Percentiles rank a stretch among this genome's conserved stretches.
phyloP scores from a whole-genome alignment of 2,113 vertebrate species.

The Ceyx cyanopectus region DNA sequence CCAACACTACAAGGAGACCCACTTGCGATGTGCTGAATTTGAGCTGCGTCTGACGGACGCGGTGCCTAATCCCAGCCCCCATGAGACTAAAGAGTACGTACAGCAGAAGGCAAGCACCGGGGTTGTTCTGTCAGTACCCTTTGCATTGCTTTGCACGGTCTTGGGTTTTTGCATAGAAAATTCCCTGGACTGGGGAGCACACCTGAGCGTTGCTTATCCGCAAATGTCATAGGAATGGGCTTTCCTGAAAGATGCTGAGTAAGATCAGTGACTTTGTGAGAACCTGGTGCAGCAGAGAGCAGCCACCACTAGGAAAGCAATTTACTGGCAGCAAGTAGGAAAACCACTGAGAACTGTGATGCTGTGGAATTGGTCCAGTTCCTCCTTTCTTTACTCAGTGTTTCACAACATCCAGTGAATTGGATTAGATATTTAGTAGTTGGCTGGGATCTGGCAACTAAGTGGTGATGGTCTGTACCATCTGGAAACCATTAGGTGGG shows the following conservation, averaged over 20 bases:
- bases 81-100: constrained; percentile 86
- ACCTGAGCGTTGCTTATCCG: rapidly evolving
- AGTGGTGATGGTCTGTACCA: not conserved
- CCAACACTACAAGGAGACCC: constrained; percentile 90
- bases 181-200: not conserved
- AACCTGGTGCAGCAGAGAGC: not conserved
- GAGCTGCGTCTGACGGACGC: constrained; percentile 91
- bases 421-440: not conserved
- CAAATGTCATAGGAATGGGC: not conserved
- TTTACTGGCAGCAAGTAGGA: not conserved
- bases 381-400: not conserved
- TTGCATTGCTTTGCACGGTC: not conserved
- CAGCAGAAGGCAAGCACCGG: not conserved
- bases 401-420: not conserved
- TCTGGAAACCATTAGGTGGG: not conserved
- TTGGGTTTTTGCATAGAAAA: not conserved
- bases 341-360: not conserved
- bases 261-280: not conserved
- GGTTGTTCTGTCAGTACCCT: not conserved
- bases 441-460: not conserved
- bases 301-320: not conserved
- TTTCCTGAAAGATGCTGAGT: not conserved
- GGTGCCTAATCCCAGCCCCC: constrained; percentile 88
- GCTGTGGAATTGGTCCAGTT: not conserved
- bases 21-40: constrained; percentile 92